These are phyloP conservation scores for Rana temporaria DNA, from an alignment of 2,113 vertebrate genomes.

Conservation along the genomic window DNA sequence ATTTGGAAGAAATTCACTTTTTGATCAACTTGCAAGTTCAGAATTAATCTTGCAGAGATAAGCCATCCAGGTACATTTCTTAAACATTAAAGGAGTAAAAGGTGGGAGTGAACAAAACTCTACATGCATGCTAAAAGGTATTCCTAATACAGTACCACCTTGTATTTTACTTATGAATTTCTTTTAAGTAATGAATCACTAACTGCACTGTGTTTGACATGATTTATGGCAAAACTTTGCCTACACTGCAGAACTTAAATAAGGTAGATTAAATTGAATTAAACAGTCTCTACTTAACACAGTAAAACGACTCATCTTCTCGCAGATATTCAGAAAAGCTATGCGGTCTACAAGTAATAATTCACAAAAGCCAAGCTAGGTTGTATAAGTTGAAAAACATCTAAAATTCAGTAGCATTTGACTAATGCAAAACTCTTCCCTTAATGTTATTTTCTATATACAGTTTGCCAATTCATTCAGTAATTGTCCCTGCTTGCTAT, in stretches of 20 bases:
- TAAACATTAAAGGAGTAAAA: too few relatives aligned
- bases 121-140: not conserved
- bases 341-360: slow-evolving; percentile 24
- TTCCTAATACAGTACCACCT: not conserved
- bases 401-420: slow-evolving; percentile 34
- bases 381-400: slow-evolving; percentile 35
- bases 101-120: too few relatives aligned
- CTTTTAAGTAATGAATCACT: slow-evolving; percentile 36
- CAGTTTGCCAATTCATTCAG: slow-evolving; percentile 55
- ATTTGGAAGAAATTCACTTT: too few relatives aligned
- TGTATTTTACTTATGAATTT: slow-evolving; percentile 23
- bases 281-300: slow-evolving; percentile 43
- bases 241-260: slow-evolving; percentile 44
- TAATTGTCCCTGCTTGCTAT: slow-evolving; percentile 61
- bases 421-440: slow-evolving; percentile 41
- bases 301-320: slow-evolving; percentile 47
- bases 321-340: slow-evolving; percentile 33
- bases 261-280: slow-evolving; percentile 49
- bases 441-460: slow-evolving; percentile 41
- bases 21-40: too few relatives aligned
- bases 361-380: slow-evolving; percentile 32
- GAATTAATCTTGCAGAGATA: too few relatives aligned
- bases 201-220: not conserved
- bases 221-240: slow-evolving; percentile 40
- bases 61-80: too few relatives aligned